Base-by-base conservation (phyloP, 2,113 vertebrate species). In the Sterna hirundo region DNA sequence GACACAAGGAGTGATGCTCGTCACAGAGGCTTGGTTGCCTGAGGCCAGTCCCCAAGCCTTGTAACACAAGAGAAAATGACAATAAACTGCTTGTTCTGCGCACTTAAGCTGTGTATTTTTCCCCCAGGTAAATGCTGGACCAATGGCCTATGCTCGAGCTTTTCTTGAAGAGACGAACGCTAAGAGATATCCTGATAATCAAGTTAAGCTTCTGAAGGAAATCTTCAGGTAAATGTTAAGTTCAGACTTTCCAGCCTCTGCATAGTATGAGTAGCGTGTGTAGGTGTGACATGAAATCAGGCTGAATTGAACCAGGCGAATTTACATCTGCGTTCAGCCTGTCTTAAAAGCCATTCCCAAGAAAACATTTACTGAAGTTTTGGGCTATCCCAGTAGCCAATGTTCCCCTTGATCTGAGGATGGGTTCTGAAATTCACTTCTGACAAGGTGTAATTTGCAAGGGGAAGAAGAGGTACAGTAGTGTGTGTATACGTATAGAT, bases 141-240 rank as follows among this genome's bases (percentile, higher is more conserved):
- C 99, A 1, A 99, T 99, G 99, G 99, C 99, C 47, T 99, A 99
- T 6, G 99, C 99, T 42, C 97, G 99, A 91, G 99, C 99, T 60
- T 99, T 99, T 93, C 97, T 99, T 78, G 99, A 99, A 93, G 99
- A 99, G 97, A 99, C 99, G 70, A 99, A 99, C 89, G 99, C 99
- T 32, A 99, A 99, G 97, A 99, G 99, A 94, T 99, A 99, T 42
- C 99, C 99, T 75, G 99, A 99, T 98, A 99, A 99, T 98, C 99
- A 99, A 98, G 99, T 99, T 40, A 99, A 99, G 94, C 99, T 99
- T 88, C 94, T 99, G 51, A 99, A 99, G 96, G 99, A 99, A 97
- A 99, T 99, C 94, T 99, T 99, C 98, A 99, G 99, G 99, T 99
- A 98, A 92, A 91, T 6, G 3, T 83, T 58, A 51, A 60, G n/a